Evolutionary conservation across 1,140 invertebrate species (phyloP), one percentile per base, ranked within the genome.

Genomic region (Calephelis virginiensis): DNA sequence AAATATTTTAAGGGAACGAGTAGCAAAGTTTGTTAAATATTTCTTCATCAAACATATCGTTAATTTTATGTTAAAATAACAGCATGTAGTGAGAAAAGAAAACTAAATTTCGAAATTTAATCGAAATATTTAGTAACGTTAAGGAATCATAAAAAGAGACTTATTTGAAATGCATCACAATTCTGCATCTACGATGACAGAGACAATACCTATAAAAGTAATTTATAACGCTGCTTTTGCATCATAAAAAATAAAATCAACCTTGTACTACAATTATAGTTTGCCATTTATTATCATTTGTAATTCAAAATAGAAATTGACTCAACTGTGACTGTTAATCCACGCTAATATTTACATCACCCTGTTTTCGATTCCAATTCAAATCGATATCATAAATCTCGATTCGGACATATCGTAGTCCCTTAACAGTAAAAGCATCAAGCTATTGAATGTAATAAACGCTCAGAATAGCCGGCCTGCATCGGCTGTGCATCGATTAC

Each of bases 401-500:
- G 64, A 53, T 66, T 56, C 69, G 13, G 13, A 56, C 60, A 63
- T 62, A 60, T 28, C 67, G 60, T 45, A 45, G 68, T 61, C 64
- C 64, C 61, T 66, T 70, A 63, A 48, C 53, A 70, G 66, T 53
- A 61, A 46, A 62, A 14, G 17, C 50, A 68, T 68, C 64, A 63
- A 70, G 68, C 50, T 70, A 66, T 43, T 49, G 64, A 40, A 66
- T 28, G 50, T 61, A 59, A 60, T 67, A 71, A 71, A 64, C 48
- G 66, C 60, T 53, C 60, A 63, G 66, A 71, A 71, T 71, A 68
- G 61, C 56, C 38, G 45, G 59, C 47, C 28, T 73, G 73, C 72
- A 82, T 74, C 71, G 74, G 9, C 53, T 28, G 28, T 68, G 72
- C 75, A 77, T 78, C 78, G 76, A 82, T 79, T 80, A 70, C 67